Base-by-base conservation (phyloP, 2,113 vertebrate species). In the Motacilla tschutschensis region DNA sequence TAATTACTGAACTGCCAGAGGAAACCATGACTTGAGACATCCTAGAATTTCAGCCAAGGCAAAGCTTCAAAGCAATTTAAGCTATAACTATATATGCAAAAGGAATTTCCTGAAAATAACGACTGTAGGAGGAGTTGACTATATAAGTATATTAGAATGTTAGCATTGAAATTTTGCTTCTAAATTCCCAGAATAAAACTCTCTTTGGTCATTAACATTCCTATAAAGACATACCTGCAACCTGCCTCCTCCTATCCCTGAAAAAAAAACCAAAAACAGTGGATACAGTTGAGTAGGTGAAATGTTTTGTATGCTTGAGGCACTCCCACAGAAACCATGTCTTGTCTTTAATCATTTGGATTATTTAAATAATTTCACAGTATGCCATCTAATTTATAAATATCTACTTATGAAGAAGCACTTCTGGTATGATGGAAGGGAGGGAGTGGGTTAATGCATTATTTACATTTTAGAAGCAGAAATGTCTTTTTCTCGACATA, bases 41-140 rank as follows among this genome's bases (percentile, higher is more conserved):
- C 60, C 79, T 83, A 85, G 16, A 40, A 83, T 79, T 90, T 79
- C 46, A 81, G 53, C 44, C n/a, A 85, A 70, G 59, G 59, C 24
- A 93, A 90, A 94, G 28, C 59, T 51, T 92, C 76, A 91, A 76
- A 80, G 9, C n/a, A 83, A 89, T 88, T 88, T 83, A 60, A 47
- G 46, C 48, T 11, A 33, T 80, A 93, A 31, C 9, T 46, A 2
- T 59, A 9, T 55, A 33, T 2, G 12, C 17, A 60, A 89, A 95
- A 95, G 60, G 41, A 85, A 94, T 86, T 94, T 93, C 83, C 82
- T 89, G 80, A 89, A 74, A 94, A 94, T 84, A 95, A 95, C 83
- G 78, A 92, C 65, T 17, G 19, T 71, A 44, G 83, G 67, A 89
- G 79, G 53, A 36, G 35, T 11, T 81, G 72, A 85, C 91, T 89